Base-by-base conservation (phyloP, 2,888 invertebrate genomes). In the Acleris holmiana region DNA sequence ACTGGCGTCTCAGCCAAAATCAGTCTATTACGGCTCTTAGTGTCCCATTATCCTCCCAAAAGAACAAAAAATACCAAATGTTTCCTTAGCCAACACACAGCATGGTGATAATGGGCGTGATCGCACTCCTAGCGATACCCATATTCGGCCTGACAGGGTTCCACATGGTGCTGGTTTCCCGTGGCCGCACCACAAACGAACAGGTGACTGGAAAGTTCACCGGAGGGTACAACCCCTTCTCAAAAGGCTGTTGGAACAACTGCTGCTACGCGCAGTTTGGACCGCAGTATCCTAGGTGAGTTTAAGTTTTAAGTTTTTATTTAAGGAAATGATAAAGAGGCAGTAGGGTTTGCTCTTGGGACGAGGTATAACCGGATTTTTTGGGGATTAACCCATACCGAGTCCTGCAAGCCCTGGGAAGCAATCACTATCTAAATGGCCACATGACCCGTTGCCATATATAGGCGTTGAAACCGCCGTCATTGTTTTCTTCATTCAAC, bases 181-280 rank as follows among this genome's bases (percentile, higher is more conserved):
- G 99, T 69, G 99, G 99, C 46, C 94, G 99, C 72, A 99, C 99
- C 64, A 99, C 99, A 71, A 99, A 99, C 92, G 99, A 99, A 93
- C 99, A 99, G 94, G 99, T 99, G 69, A 99, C 99, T 17, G 99
- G 99, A 65, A 99, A 99, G 93, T 99, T 99, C 93, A 98, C 98
- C 82, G 98, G 98, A 61, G 99, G 99, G 46, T 98, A 98, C 89
- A 99, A 99, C 94, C 99, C 99, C 61, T 99, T 99, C 93, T 98
- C 98, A 4, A 94, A 96, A 80, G 99, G 99, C 35, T 99, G 99
- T 88, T 96, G 97, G 94, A 95, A 96, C 82, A 99, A 99, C 90
- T 98, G 99, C 91, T 97, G 97, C 86, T 97, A 98, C 84, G 96
- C 98, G 69, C 96, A 99, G 80, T 99, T 98, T 88, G 99, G 99